Conservation (phyloP, 2,113 vertebrate genomes). For the Dermatemys mawii region DNA sequence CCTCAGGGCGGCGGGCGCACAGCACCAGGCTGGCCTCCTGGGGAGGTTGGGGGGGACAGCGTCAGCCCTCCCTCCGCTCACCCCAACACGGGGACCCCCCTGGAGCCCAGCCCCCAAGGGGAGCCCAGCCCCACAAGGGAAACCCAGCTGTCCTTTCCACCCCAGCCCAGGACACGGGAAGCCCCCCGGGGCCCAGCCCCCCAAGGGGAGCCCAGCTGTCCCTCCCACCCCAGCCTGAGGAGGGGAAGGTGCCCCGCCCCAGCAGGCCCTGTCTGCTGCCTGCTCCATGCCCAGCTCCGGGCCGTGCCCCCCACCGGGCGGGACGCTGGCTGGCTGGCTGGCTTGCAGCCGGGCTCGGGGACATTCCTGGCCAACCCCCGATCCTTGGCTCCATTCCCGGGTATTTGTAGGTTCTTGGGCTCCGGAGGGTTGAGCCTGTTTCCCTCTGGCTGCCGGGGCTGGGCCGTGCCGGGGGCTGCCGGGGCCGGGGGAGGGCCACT, state of each 20-base stretch:
- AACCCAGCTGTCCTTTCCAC: neutral
- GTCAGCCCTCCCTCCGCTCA: neutral
- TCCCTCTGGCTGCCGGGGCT: too few relatives aligned
- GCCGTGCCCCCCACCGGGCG: neutral
- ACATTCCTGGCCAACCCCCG: too few relatives aligned
- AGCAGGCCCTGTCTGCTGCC: neutral
- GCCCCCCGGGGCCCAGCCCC: too few relatives aligned
- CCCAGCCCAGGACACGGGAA: too few relatives aligned
- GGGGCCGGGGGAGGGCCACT: neutral
- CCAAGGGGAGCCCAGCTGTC: too few relatives aligned
- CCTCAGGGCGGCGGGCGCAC: constrained; percentile 2
- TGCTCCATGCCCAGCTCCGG: neutral
- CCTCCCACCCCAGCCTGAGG: neutral
- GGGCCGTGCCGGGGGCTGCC: too few relatives aligned
- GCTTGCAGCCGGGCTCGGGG: neutral
- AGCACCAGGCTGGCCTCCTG: constrained; percentile 58
- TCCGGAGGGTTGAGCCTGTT: neutral
- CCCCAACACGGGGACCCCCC: neutral
- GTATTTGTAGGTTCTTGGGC: neutral
- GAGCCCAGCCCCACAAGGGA: neutral
- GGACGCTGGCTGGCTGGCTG: neutral
- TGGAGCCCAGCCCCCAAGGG: too few relatives aligned
- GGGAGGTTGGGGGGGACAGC: neutral
- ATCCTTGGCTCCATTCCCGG: neutral
- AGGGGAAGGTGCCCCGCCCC: too few relatives aligned